Conservation (phyloP, 2,113 vertebrate genomes). For the Microcebus ravelobensis region DNA sequence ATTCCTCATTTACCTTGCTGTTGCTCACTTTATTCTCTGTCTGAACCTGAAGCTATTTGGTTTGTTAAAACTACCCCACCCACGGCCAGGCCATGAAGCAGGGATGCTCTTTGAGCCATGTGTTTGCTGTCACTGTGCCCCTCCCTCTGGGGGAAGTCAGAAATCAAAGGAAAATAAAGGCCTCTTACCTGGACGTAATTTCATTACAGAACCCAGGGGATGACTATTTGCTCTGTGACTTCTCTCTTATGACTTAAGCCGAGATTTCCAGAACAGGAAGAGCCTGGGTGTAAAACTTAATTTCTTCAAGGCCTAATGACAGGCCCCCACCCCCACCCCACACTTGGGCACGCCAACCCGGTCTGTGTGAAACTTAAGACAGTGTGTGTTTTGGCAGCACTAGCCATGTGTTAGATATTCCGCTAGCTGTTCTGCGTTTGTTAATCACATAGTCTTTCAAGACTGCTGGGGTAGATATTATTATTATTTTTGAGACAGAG, state of each 20-base stretch:
- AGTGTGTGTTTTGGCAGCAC: background rate
- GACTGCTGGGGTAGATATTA: background rate
- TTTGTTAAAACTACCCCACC: constrained; percentile 48
- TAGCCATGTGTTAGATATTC: background rate
- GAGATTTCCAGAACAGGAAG: constrained; percentile 71
- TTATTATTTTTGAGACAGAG: no score
- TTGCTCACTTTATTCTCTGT: background rate
- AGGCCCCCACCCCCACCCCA: background rate
- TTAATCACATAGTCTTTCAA: background rate
- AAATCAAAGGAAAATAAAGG: constrained; percentile 44
- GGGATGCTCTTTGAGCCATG: constrained; percentile 35
- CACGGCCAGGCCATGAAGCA: constrained; percentile 22
- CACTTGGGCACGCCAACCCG: background rate
- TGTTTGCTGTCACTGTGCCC: constrained; percentile 60
- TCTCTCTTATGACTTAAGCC: constrained; percentile 37
- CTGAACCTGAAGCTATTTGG: constrained; percentile 43
- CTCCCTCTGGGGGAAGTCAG: constrained; percentile 50
- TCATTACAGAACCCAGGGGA: constrained; percentile 58
- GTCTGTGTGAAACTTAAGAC: background rate
- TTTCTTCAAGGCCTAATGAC: constrained; percentile 41
- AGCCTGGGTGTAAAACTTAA: constrained; percentile 68
- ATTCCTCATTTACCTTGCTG: background rate
- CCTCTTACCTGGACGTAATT: constrained; percentile 71
- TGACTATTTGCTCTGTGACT: constrained; percentile 29
- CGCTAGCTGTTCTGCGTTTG: background rate